Conservation (phyloP, 2,113 vertebrate genomes). For the Gobius niger region DNA sequence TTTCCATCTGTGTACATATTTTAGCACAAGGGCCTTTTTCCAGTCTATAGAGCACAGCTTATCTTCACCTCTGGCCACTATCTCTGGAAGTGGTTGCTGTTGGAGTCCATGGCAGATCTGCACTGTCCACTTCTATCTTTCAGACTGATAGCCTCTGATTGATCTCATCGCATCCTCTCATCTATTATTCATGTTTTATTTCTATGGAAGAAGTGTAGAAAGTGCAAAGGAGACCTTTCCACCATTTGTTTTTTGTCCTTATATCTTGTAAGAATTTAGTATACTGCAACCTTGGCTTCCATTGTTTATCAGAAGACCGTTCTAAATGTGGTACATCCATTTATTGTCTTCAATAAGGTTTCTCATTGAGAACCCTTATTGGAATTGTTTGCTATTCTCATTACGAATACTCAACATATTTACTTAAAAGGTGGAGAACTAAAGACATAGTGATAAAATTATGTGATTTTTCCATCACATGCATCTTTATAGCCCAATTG, state of each 20-base stretch:
- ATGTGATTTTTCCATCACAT: neutral
- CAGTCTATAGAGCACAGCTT: slow-evolving; percentile 35
- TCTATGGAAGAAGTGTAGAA: slow-evolving; percentile 55
- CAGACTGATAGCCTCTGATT: slow-evolving; percentile 71
- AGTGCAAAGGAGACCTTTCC: slow-evolving; percentile 51
- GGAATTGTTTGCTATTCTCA: neutral
- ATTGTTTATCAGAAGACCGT: too few species aligned
- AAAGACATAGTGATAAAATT: neutral
- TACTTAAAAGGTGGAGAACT: neutral
- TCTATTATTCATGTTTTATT: slow-evolving; percentile 69
- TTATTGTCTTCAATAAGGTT: neutral
- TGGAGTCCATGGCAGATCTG: slow-evolving; percentile 50
- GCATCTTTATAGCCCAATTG: slow-evolving; percentile 50
- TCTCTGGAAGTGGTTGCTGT: slow-evolving; percentile 54
- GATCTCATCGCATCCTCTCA: slow-evolving; percentile 63
- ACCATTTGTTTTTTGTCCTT: slow-evolving; percentile 30
- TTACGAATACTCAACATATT: neutral
- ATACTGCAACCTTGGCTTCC: too few species aligned
- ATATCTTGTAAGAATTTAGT: too few species aligned
- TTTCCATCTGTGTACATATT: slow-evolving; percentile 17
- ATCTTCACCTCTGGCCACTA: slow-evolving; percentile 46
- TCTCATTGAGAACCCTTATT: neutral
- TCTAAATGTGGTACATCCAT: too few species aligned
- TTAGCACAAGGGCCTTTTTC: slow-evolving; percentile 23
- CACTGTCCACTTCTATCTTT: slow-evolving; percentile 65